Percentiles rank a stretch among this genome's conserved stretches.
These are phyloP conservation scores for Corythornis leucogaster DNA, from an alignment of 2,797 vertebrate genomes.

Conservation along the genomic window DNA sequence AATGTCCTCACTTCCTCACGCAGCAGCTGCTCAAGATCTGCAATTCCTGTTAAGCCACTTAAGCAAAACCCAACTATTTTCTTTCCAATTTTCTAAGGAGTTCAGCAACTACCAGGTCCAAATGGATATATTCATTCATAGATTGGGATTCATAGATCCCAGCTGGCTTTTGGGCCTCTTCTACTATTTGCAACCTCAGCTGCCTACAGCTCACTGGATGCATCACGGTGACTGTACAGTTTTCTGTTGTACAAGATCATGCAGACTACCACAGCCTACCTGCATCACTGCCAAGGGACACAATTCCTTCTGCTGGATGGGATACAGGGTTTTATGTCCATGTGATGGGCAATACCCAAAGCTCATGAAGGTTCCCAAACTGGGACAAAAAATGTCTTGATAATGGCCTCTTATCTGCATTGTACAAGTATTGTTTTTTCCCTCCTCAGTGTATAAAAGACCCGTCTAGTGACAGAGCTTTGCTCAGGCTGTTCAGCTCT, in stretches of 20 bases:
- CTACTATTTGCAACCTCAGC: neutral
- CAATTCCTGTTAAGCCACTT: neutral
- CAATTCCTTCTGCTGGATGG: neutral
- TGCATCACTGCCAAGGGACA: neutral
- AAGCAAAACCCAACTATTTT: neutral
- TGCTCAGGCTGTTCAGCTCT: neutral
- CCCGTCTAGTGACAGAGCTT: neutral
- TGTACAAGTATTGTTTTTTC: neutral
- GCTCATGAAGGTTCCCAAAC: neutral
- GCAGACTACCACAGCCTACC: neutral
- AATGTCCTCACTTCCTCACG: neutral
- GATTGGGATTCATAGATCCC: neutral
- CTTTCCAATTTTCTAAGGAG: neutral
- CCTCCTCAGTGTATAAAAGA: neutral
- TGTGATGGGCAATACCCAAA: neutral
- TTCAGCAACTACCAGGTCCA: neutral
- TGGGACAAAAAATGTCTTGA: neutral
- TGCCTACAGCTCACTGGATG: neutral
- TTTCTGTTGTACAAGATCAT: neutral
- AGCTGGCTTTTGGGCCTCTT: neutral
- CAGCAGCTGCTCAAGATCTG: neutral
- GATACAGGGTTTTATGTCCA: neutral
- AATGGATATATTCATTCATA: too few relatives aligned
- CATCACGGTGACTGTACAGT: rapidly evolving
- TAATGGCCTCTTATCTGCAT: neutral